These are phyloP conservation scores for Macrotrachela quadricornifera DNA, from an alignment of 1,140 invertebrate species.

Conservation along the genomic window DNA sequence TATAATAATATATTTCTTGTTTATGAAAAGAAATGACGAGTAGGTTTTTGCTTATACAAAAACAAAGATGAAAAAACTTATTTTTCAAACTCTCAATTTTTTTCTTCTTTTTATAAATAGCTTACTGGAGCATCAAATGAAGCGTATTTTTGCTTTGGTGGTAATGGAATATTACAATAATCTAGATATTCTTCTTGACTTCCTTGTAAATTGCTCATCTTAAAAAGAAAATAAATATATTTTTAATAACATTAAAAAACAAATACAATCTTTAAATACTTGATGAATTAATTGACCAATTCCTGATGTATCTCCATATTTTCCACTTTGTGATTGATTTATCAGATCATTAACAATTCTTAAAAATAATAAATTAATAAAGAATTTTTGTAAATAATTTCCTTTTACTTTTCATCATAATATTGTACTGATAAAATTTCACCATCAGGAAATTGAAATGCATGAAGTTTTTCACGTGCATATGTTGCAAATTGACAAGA, in stretches of 20 bases:
- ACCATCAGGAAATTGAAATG: slow-evolving; percentile 64
- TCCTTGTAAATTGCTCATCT: slow-evolving; percentile 30
- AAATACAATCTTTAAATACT: slow-evolving; percentile 37
- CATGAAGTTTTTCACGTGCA: slow-evolving; percentile 56
- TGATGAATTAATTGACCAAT: slow-evolving; percentile 12
- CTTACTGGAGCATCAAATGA: slow-evolving; percentile 39
- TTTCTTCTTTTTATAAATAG: slow-evolving; percentile 44
- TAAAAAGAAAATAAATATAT: slow-evolving; percentile 36
- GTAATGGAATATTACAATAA: slow-evolving; percentile 45
- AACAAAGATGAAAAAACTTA: no score
- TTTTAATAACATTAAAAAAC: slow-evolving; percentile 11
- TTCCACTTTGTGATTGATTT: neutral
- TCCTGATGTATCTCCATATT: neutral
- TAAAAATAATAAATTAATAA: neutral
- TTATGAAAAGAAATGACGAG: no score
- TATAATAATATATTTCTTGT: no score
- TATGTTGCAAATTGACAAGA: slow-evolving; percentile 52
- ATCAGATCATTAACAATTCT: slow-evolving; percentile 10
- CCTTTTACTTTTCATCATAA: slow-evolving; percentile 21
- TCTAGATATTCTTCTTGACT: slow-evolving; percentile 29
- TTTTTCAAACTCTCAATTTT: slow-evolving; percentile 29
- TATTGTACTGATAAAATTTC: slow-evolving; percentile 53
- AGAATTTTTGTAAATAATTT: neutral
- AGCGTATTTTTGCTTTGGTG: slow-evolving; percentile 28
- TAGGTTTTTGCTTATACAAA: no score